phyloP scores from a whole-genome alignment of 2,888 invertebrate genomes.

The Hemithea aestivaria region DNA sequence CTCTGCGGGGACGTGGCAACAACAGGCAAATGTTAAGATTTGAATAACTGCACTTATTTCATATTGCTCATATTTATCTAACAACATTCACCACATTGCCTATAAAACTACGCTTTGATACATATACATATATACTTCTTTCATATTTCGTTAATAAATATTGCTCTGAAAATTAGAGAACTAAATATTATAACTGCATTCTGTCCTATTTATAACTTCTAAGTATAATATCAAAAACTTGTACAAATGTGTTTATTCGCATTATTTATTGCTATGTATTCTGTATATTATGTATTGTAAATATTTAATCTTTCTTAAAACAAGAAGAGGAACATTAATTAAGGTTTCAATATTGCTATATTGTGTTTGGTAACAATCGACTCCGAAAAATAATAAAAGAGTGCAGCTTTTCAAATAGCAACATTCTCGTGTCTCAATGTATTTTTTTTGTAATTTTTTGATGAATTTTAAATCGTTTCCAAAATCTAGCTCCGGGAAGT shows the following conservation, averaged over 20 bases:
- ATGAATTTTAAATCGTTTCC: constrained; percentile 33
- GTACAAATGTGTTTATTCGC: constrained; percentile 76
- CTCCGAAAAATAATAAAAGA: constrained; percentile 65
- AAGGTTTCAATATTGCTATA: constrained; percentile 73
- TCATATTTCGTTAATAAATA: constrained; percentile 78
- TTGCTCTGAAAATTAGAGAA: constrained; percentile 81
- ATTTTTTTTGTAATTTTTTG: constrained; percentile 44
- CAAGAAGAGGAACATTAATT: constrained; percentile 79
- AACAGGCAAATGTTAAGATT: constrained; percentile 75
- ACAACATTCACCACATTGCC: constrained; percentile 56
- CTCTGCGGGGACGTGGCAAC: constrained; percentile 67
- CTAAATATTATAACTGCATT: constrained; percentile 74
- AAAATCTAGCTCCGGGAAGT: constrained; percentile 66
- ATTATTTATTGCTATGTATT: constrained; percentile 75
- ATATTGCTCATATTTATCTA: constrained; percentile 48
- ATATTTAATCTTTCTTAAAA: constrained; percentile 79
- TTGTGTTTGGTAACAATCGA: constrained; percentile 68
- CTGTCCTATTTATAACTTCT: constrained; percentile 77
- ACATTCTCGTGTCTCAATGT: constrained; percentile 51
- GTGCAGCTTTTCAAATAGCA: constrained; percentile 79
- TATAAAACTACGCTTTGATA: constrained; percentile 80
- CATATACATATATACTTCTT: constrained; percentile 78
- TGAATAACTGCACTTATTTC: constrained; percentile 76
- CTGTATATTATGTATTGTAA: constrained; percentile 68
- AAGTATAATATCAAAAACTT: constrained; percentile 75